These are phyloP conservation scores for Graptemys geographica DNA, from an alignment of 2,797 vertebrate genomes.

Conservation along the genomic window DNA sequence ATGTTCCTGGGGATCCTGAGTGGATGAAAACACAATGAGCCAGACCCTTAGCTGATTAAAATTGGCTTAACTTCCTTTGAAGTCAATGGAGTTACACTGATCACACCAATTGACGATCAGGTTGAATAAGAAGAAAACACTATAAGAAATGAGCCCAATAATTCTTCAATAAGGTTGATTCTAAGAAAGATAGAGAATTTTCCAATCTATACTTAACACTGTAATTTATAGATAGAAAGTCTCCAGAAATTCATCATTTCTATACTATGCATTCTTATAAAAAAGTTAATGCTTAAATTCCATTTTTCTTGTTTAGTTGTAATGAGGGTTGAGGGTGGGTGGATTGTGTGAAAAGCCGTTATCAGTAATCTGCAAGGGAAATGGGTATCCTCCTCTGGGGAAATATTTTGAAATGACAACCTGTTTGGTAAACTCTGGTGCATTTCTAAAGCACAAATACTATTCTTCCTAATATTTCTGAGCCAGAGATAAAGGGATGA, in stretches of 20 bases:
- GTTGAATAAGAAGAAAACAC: background rate
- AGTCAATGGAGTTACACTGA: background rate
- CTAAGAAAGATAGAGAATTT: background rate
- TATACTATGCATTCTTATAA: background rate
- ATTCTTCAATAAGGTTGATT: background rate
- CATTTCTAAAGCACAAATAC: background rate
- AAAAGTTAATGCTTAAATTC: background rate
- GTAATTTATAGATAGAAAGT: background rate
- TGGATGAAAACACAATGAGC: background rate
- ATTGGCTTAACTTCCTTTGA: background rate
- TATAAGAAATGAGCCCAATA: background rate
- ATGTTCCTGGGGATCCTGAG: background rate
- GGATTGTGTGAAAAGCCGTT: background rate
- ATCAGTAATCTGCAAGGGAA: background rate
- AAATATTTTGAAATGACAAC: background rate
- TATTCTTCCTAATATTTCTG: constrained; percentile 8
- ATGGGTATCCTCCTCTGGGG: background rate
- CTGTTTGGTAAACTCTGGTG: background rate
- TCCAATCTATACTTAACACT: background rate
- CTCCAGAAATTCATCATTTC: background rate
- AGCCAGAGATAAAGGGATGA: background rate
- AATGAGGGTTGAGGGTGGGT: background rate
- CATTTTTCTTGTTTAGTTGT: background rate
- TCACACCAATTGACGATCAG: background rate
- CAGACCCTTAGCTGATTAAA: background rate